Base-by-base conservation (phyloP, 1,140 invertebrate genomes). In the Drosophila pruinosa region DNA sequence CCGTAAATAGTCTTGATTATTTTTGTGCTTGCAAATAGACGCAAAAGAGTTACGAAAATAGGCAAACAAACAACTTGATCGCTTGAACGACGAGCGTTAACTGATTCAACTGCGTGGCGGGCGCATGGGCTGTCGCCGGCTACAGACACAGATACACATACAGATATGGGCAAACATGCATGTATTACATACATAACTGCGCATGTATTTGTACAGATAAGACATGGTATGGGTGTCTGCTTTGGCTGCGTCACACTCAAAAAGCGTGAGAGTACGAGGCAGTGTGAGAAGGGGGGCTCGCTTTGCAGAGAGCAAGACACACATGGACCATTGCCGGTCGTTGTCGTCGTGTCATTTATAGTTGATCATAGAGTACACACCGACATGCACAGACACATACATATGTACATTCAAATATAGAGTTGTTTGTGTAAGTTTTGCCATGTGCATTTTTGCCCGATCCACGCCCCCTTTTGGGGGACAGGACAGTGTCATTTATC, bases 41-140 rank as follows among this genome's bases (percentile, higher is more conserved):
- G 1, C 15, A 21, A 5, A 47, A 39, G 2, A 12, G 15, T 17
- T 14, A 36, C 28, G 28, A 57, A 50, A 65, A 28, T 56, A 38
- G 24, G 69, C 7, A 39, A 31, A 10, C 28, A 71, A 72, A 64
- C 78, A 65, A 88, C 82, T 82, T 82, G 82, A 86, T 86, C 82
- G 75, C 74, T 78, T 75, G 58, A 75, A 50, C 62, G 71, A 24
- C 59, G 83, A 86, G 52, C 74, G 82, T 56, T 64, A 80, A 86
- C 78, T 86, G 78, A 86, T 62, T 62, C 17, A 67, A 65, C 80
- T 75, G 71, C 65, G 64, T 67, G 68, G 85, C 73, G 70, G 26
- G 82, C 53, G 71, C 78, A 71, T 86, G 59, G 77, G 77, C 73
- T 80, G 19, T 31, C 17, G 48, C 36, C 68, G 38, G 53, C 36